Evolutionary conservation across 2,888 invertebrate species (phyloP).

Genomic region (Lutraria lutraria): DNA sequence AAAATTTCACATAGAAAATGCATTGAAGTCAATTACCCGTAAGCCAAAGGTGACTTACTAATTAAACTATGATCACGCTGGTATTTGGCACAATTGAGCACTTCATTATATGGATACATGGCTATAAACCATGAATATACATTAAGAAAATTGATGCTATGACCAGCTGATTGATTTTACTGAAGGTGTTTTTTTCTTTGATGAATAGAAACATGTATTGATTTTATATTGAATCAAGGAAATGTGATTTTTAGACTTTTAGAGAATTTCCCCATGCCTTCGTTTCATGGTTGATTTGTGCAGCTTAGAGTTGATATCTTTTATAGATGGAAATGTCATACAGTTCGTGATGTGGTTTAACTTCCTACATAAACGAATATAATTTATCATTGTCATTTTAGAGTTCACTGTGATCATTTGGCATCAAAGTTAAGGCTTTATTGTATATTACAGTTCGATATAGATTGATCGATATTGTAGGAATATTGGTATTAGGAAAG

Average conservation of each 20-base stretch:
- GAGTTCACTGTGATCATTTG: not conserved
- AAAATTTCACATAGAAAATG: not conserved
- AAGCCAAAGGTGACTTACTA: not conserved
- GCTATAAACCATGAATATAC: slow-evolving; percentile 14
- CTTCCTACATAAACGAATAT: not conserved
- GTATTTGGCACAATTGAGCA: not conserved
- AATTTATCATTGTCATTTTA: not conserved
- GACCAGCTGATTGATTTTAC: slow-evolving; percentile 37
- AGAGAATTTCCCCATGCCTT: not conserved
- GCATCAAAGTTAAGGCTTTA: not conserved
- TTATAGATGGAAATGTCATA: slow-evolving; percentile 25
- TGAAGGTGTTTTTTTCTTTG: slow-evolving; percentile 31
- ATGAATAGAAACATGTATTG: slow-evolving; percentile 33
- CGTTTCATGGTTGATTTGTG: slow-evolving; percentile 5
- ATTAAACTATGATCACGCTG: not conserved
- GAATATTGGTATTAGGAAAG: no score
- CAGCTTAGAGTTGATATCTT: not conserved
- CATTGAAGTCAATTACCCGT: not conserved
- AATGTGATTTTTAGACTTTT: slow-evolving; percentile 17
- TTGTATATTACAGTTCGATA: not conserved
- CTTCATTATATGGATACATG: not conserved
- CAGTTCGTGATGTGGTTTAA: slow-evolving; percentile 19
- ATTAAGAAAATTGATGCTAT: slow-evolving; percentile 36
- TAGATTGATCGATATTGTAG: not conserved
- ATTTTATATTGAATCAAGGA: slow-evolving; percentile 28